Conservation (phyloP, 2,888 invertebrate genomes). For the Axea sp. region DNA sequence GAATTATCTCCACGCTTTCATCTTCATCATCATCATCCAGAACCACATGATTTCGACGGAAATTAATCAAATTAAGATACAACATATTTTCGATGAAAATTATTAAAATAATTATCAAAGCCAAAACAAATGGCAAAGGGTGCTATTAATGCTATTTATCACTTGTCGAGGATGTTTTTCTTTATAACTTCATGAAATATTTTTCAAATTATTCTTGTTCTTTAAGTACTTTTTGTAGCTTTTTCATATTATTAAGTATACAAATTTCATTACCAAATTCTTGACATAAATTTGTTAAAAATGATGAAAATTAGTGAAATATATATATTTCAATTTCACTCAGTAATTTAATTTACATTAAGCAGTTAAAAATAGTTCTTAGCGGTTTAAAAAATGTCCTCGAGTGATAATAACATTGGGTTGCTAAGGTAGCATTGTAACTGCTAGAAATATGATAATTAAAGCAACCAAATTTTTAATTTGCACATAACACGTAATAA, state of each 20-base stretch:
- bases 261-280: no score
- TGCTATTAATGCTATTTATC: conserved; percentile 38
- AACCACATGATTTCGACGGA: conserved; percentile 74
- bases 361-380: no score
- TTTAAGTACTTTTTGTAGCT: no score
- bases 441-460: conserved; percentile 32
- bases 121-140: conserved; percentile 28
- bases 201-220: no score
- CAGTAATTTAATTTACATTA: no score
- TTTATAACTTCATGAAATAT: conserved; percentile 1
- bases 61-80: conserved; percentile 60
- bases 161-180: conserved; percentile 3
- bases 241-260: no score
- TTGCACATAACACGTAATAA: conserved; percentile 56
- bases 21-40: conserved; percentile 76
- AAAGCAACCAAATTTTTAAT: conserved; percentile 47
- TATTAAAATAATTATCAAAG: conserved; percentile 28
- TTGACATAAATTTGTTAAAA: no score
- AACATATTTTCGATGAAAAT: conserved; percentile 16
- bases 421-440: conserved; percentile 33
- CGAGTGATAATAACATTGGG: conserved; percentile 28
- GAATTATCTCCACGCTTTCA: conserved; percentile 80
- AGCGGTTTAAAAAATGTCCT: conserved; percentile 24
- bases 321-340: no score
- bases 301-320: no score